phyloP scores from a whole-genome alignment of 2,888 invertebrate genomes.

The Scaptomyza tumidula region DNA sequence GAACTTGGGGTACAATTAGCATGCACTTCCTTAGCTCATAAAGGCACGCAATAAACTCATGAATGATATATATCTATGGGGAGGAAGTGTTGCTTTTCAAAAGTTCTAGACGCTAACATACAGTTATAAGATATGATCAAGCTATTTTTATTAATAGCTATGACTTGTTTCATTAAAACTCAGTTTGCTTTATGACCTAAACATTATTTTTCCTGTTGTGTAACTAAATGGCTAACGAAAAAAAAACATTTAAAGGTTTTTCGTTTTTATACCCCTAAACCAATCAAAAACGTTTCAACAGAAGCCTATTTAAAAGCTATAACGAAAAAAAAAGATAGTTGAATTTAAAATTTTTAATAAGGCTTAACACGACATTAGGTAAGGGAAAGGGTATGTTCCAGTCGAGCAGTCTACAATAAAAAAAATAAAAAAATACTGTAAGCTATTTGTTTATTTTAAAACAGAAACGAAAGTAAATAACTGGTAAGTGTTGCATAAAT shows the following conservation, averaged over 20 bases:
- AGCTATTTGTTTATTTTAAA: slow-evolving; percentile 14
- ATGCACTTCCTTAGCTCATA: slow-evolving; percentile 59
- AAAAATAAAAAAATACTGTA: no score
- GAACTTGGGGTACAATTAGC: slow-evolving; percentile 40
- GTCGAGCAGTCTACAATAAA: background rate
- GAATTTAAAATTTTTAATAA: background rate
- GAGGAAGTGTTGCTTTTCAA: slow-evolving; percentile 7
- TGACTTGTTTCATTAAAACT: slow-evolving; percentile 16
- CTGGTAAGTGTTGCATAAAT: slow-evolving; percentile 44
- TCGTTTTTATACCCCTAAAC: background rate
- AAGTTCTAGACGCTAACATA: slow-evolving; percentile 4
- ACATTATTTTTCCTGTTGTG: slow-evolving; percentile 10
- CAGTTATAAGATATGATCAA: slow-evolving; percentile 55
- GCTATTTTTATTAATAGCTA: slow-evolving; percentile 55
- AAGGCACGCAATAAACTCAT: slow-evolving; percentile 67
- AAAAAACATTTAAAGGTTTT: background rate
- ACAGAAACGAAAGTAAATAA: slow-evolving; percentile 30
- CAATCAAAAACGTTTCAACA: background rate
- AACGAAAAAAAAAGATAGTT: background rate
- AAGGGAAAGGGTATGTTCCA: background rate
- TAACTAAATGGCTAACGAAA: slow-evolving; percentile 23
- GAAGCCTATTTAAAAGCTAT: background rate
- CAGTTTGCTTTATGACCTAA: slow-evolving; percentile 25
- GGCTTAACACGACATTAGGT: background rate
- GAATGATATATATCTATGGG: slow-evolving; percentile 31